phyloP scores from a whole-genome alignment of 2,113 vertebrate species.

The Plecotus auritus region DNA sequence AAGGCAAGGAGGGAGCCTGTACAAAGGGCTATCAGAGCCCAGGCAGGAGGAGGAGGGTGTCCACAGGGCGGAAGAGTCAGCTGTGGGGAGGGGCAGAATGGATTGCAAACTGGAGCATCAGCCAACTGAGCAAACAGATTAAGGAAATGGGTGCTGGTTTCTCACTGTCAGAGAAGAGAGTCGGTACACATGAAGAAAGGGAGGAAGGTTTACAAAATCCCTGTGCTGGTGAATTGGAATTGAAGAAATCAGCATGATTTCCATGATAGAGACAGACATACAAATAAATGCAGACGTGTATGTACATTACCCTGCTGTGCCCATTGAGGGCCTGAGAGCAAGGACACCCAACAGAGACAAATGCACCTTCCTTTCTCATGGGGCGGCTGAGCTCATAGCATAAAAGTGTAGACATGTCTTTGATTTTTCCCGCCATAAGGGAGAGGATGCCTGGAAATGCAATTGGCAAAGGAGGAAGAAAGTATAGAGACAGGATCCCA shows the following conservation, averaged over 20 bases:
- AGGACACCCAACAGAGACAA: neutral
- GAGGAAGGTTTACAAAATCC: neutral
- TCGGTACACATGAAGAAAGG: neutral
- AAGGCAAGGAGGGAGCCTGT: neutral
- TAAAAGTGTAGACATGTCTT: neutral
- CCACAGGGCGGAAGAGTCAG: neutral
- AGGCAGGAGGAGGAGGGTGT: no score
- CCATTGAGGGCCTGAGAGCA: neutral
- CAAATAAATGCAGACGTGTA: neutral
- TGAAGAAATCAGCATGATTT: neutral
- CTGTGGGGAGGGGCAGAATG: rapidly evolving
- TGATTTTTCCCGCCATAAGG: neutral
- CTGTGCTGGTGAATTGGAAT: neutral
- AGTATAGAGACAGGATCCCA: neutral
- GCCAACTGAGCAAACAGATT: neutral
- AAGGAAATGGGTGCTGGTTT: neutral
- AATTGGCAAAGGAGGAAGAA: neutral
- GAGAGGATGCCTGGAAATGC: neutral
- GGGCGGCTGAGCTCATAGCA: neutral
- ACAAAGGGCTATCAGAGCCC: neutral
- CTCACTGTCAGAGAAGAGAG: neutral
- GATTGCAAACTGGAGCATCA: neutral
- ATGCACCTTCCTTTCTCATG: neutral
- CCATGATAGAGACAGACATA: neutral
- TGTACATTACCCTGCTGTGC: neutral